Evolutionary conservation across 2,113 vertebrate genomes (phyloP).

Genomic region (Ctenodactylus gundi): DNA sequence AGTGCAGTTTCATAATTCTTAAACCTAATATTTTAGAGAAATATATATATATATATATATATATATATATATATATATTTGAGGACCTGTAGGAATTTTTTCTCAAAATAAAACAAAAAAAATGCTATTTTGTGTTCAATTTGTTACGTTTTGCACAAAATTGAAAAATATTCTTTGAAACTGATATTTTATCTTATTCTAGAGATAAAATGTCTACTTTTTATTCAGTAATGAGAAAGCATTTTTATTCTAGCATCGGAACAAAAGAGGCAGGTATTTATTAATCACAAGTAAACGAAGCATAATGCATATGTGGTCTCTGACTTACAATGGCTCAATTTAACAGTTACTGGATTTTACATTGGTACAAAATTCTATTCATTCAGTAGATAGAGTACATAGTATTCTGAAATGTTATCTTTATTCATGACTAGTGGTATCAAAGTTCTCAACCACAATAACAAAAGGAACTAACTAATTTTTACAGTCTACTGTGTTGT

Average conservation of each 20-base stretch:
- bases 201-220: neutral
- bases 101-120: neutral
- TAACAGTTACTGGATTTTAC: neutral
- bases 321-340: neutral
- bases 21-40: neutral
- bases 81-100: neutral
- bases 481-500: neutral
- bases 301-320: neutral
- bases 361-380: neutral
- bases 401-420: neutral
- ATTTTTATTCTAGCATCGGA: neutral
- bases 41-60: neutral
- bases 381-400: neutral
- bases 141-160: neutral
- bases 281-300: neutral
- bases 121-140: neutral
- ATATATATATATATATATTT: neutral
- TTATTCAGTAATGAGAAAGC: neutral
- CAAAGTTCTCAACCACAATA: neutral
- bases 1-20: neutral
- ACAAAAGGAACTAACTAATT: neutral
- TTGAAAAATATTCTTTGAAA: neutral
- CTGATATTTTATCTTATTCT: neutral
- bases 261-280: neutral
- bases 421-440: neutral